These are phyloP conservation scores for Eupithecia dodoneata DNA, from an alignment of 2,888 invertebrate species.

Conservation along the genomic window DNA sequence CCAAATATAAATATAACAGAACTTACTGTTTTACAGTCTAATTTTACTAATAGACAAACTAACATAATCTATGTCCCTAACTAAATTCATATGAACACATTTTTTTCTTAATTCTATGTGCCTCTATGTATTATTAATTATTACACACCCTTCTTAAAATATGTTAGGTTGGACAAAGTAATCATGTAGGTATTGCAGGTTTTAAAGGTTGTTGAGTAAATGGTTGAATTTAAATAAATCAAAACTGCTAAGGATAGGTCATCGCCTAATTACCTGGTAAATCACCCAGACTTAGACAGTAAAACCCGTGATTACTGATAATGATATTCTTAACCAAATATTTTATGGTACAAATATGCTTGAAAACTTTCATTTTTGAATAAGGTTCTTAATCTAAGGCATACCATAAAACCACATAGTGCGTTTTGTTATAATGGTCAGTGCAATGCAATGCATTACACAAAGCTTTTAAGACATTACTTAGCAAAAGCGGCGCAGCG, in stretches of 20 bases:
- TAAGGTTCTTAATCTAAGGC: neutral
- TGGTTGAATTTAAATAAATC: neutral
- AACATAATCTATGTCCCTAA: conserved; percentile 70
- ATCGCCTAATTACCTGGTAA: neutral
- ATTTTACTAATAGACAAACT: conserved; percentile 71
- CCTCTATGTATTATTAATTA: conserved; percentile 55
- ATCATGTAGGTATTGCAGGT: conserved; percentile 11
- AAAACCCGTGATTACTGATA: neutral
- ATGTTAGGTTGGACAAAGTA: conserved; percentile 33
- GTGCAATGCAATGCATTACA: neutral
- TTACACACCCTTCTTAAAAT: conserved; percentile 69
- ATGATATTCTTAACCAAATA: neutral
- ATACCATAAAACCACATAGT: neutral
- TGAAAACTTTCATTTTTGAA: neutral
- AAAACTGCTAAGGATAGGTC: neutral
- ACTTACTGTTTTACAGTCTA: conserved; percentile 80
- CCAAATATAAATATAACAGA: conserved; percentile 50
- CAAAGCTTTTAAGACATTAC: neutral
- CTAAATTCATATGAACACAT: conserved; percentile 84
- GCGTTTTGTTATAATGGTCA: neutral
- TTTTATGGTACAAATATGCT: neutral
- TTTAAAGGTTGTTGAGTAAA: neutral
- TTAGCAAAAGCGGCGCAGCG: neutral
- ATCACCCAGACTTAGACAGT: neutral
- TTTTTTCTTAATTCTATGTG: conserved; percentile 77